A percentile compares a stretch with the other conserved stretches of the same genome.
Evolutionary conservation across 2,113 vertebrate species (phyloP).

Genomic region (Lophochroa leadbeateri): DNA sequence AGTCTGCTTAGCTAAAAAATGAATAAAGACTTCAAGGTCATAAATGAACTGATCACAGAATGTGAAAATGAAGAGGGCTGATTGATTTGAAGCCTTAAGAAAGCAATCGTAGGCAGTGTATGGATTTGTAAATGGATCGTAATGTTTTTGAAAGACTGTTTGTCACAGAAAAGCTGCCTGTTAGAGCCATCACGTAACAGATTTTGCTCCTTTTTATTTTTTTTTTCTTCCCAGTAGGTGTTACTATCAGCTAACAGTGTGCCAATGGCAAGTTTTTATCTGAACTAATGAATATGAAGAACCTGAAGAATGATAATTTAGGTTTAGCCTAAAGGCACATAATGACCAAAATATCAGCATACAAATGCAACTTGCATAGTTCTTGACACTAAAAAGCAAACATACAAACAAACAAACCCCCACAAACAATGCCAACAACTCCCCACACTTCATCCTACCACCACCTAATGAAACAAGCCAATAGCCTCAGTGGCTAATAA

Average conservation of each 20-base stretch:
- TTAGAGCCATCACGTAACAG: not conserved
- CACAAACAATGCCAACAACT: fast-evolving
- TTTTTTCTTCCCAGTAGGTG: not conserved
- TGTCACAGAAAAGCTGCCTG: not conserved
- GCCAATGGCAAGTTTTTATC: not conserved
- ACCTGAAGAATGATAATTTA: not conserved
- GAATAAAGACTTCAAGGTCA: not conserved
- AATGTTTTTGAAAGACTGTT: not conserved
- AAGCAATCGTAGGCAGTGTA: not conserved
- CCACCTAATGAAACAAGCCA: not conserved
- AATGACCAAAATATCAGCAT: not conserved
- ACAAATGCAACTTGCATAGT: not conserved
- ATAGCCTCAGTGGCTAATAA: not conserved
- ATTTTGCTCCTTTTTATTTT: not conserved
- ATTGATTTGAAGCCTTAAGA: not conserved
- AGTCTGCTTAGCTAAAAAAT: not conserved
- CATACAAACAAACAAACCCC: not conserved
- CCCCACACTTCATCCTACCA: fast-evolving
- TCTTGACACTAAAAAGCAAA: not conserved
- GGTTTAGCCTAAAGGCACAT: not conserved
- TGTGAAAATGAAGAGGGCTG: not conserved
- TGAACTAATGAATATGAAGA: conserved; percentile 16
- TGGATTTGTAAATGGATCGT: not conserved
- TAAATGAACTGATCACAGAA: not conserved
- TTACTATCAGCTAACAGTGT: conserved; percentile 9